Evolutionary conservation across 2,113 vertebrate species (phyloP), one percentile per base, ranked within the genome.

Genomic region (Xiphophorus couchianus): DNA sequence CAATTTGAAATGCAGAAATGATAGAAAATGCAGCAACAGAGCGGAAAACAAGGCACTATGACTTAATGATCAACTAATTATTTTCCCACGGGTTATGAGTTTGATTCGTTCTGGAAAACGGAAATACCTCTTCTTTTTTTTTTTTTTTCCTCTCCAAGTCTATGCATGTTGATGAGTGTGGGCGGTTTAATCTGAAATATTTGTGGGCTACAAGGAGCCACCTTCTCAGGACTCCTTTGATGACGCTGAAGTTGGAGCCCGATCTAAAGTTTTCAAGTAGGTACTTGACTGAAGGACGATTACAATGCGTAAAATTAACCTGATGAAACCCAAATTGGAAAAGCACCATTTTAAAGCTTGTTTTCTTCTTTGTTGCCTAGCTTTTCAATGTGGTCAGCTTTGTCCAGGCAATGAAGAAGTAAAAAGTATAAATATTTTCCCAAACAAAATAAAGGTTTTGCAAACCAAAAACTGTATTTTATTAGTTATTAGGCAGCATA

Each of bases 11-110:
- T 27, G 67, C 60, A 39, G 27, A 74, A 39, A 67, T 63, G 54
- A 76, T 84, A 76, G 72, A 80, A 33, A 42, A 78, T 84, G 74
- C 88, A 82, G 85, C 89, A 90, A 64, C 86, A 84, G 74, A 76
- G 86, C 75, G 74, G 60, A 63, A 62, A 44, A 76, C 22, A 75
- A 30, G 28, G n/a, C 51, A 11, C 25, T 58, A 3, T 2, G 62
- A 73, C 19, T 70, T 25, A 19, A 42, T 10, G 17, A 25, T 19
- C 15, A 13, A 19, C 11, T 35, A 35, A 25, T 35, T 9, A 30
- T 35, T 35, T 11, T 35, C 17, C 31, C 30, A 25, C 19, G 35
- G 19, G 30, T 65, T 10, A 30, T 30, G 30, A 11, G 63, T 65
- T 65, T 25, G 14, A 30, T 30, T 61, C 62, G 63, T 71, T 64